These are phyloP conservation scores for Timema podura DNA, from an alignment of 2,888 invertebrate genomes.

Conservation along the genomic window DNA sequence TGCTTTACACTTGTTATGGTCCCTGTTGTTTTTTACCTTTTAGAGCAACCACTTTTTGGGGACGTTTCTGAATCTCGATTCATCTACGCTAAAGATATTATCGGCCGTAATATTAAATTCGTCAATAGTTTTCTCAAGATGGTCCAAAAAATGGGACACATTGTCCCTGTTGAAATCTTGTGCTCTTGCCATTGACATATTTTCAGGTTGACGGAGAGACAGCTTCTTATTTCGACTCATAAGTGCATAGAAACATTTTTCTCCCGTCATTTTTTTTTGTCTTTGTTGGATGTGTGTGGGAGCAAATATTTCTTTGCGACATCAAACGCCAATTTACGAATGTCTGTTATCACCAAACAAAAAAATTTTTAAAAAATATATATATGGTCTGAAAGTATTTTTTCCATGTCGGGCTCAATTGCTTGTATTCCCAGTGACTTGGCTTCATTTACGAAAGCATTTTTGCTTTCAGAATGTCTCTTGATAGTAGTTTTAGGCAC, in stretches of 20 bases:
- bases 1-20: neutral
- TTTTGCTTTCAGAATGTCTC: too few species aligned
- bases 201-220: neutral
- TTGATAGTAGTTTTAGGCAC: neutral
- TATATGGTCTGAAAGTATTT: too few species aligned
- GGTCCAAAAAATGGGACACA: neutral
- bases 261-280: neutral
- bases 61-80: constrained; percentile 1
- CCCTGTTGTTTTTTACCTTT: neutral
- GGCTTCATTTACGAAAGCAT: too few species aligned
- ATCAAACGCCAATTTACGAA: too few species aligned
- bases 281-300: neutral
- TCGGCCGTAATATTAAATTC: neutral
- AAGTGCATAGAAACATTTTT: neutral
- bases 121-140: neutral
- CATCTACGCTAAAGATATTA: neutral
- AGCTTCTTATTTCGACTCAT: neutral
- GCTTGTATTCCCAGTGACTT: too few species aligned
- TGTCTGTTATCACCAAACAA: too few species aligned
- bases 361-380: too few species aligned
- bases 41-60: neutral
- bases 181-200: neutral
- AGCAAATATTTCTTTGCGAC: neutral
- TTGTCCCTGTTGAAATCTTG: neutral
- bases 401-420: too few species aligned